These are phyloP conservation scores for Epsilonema sp. DNA, from an alignment of 2,888 invertebrate species.

Conservation along the genomic window DNA sequence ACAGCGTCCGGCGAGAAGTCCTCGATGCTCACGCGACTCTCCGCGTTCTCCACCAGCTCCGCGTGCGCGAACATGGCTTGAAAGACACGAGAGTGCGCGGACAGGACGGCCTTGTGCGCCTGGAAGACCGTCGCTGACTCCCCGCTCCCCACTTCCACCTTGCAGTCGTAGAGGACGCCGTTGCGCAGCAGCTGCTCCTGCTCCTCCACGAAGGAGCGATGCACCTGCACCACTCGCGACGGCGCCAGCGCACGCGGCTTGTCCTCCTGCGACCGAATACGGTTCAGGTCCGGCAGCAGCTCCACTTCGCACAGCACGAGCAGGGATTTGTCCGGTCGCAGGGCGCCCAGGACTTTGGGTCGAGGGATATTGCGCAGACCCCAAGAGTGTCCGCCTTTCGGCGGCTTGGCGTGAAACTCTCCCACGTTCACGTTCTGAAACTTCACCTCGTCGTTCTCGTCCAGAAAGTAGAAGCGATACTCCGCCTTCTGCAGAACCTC, in stretches of 20 bases:
- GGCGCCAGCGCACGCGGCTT: background rate
- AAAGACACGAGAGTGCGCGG: constrained; percentile 25
- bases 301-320: constrained; percentile 26
- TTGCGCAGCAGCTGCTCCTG: constrained; percentile 11
- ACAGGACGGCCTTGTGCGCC: constrained; percentile 23
- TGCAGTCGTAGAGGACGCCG: constrained; percentile 19
- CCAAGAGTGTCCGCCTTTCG: constrained; percentile 28
- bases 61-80: constrained; percentile 22
- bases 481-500: constrained; percentile 27
- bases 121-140: constrained; percentile 10
- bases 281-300: constrained; percentile 21
- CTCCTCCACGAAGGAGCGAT: constrained; percentile 1
- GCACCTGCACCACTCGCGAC: background rate
- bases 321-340: constrained; percentile 23
- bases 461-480: constrained; percentile 26
- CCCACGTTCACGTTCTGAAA: constrained; percentile 28
- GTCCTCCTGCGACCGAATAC: background rate
- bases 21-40: constrained; percentile 11
- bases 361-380: constrained; percentile 27
- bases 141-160: constrained; percentile 12
- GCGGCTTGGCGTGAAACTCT: constrained; percentile 28
- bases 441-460: constrained; percentile 19
- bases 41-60: constrained; percentile 13
- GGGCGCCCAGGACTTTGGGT: constrained; percentile 20
- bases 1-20: constrained; percentile 18